Conservation (phyloP, 2,113 vertebrate species). For the Nerophis ophidion region DNA sequence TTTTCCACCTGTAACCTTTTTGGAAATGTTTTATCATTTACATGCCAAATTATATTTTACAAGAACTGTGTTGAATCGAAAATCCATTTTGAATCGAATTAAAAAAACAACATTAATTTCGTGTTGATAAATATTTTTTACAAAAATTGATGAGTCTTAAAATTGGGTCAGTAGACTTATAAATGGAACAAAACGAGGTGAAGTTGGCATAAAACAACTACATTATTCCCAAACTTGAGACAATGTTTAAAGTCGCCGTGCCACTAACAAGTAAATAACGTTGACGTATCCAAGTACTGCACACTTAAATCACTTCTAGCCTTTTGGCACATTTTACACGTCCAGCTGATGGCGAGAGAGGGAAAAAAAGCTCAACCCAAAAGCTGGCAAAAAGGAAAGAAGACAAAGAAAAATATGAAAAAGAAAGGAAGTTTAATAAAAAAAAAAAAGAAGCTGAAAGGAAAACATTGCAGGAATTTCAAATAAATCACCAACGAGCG, state of each 20-base stretch:
- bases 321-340: slow-evolving; percentile 39
- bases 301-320: slow-evolving; percentile 1
- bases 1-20: no score
- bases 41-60: no score
- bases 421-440: slow-evolving; percentile 23
- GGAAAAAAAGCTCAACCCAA: slow-evolving; percentile 16
- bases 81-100: no score
- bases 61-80: no score
- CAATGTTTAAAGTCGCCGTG: neutral
- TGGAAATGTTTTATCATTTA: no score
- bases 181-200: no score
- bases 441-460: slow-evolving; percentile 30
- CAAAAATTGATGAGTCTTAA: no score
- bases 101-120: no score
- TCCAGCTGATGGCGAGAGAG: slow-evolving; percentile 11
- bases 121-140: no score
- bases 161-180: no score
- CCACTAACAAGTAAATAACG: slow-evolving; percentile 1
- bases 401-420: slow-evolving; percentile 43
- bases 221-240: no score
- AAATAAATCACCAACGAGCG: slow-evolving; percentile 35
- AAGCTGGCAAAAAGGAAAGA: slow-evolving; percentile 44
- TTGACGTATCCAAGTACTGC: slow-evolving; percentile 2
- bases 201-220: no score
- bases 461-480: slow-evolving; percentile 6